Evolutionary conservation across 2,113 vertebrate genomes (phyloP).

Genomic region (Grammomys surdaster): DNA sequence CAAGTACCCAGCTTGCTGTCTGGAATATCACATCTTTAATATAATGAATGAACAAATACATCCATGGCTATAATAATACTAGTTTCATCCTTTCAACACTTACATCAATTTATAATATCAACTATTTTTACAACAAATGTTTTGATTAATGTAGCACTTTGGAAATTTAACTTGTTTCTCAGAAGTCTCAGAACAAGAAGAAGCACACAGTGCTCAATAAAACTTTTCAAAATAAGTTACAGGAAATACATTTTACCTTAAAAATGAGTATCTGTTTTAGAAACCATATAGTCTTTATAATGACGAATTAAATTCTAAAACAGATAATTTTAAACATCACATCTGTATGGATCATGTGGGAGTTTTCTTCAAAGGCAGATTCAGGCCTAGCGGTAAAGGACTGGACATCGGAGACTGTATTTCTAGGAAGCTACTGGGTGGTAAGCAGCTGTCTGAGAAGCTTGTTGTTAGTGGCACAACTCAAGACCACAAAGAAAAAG

Average conservation of each 20-base stretch:
- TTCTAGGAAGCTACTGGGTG: background rate
- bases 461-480: background rate
- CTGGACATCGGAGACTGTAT: background rate
- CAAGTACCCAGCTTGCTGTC: background rate
- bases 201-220: background rate
- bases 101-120: background rate
- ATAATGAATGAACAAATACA: background rate
- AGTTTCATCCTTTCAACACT: background rate
- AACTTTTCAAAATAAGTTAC: constrained; percentile 42
- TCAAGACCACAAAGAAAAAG: background rate
- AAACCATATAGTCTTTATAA: background rate
- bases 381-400: background rate
- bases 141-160: background rate
- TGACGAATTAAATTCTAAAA: background rate
- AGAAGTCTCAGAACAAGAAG: background rate
- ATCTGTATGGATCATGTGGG: background rate
- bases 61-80: background rate
- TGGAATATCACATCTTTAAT: background rate
- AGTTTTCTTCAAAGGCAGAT: constrained; percentile 20
- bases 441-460: background rate
- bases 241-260: background rate
- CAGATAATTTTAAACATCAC: background rate
- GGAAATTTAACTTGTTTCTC: background rate
- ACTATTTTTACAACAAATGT: constrained; percentile 29
- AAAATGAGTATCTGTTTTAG: background rate